phyloP scores from a whole-genome alignment of 2,888 invertebrate genomes.

The Catocala nupta region DNA sequence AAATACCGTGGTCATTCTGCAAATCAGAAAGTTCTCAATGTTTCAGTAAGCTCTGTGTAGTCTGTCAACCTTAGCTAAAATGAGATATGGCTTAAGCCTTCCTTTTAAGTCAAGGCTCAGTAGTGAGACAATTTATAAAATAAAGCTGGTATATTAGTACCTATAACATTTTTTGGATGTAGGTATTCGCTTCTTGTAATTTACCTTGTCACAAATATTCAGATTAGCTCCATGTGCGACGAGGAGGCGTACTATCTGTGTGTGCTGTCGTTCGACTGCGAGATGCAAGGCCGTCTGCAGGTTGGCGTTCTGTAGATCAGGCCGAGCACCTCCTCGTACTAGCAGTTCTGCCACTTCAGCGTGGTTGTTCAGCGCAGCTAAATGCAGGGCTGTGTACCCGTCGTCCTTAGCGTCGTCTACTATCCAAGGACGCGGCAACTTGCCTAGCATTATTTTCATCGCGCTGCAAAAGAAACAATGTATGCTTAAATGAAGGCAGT shows the following conservation, averaged over 20 bases:
- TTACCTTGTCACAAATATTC: slow-evolving; percentile 98
- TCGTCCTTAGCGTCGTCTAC: slow-evolving; percentile 99
- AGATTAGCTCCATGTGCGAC: slow-evolving; percentile 97
- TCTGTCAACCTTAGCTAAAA: too few relatives aligned
- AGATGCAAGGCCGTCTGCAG: slow-evolving; percentile 97
- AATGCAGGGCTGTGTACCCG: slow-evolving; percentile 98
- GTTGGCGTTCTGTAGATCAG: slow-evolving; percentile 98
- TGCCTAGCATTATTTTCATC: slow-evolving; percentile 97
- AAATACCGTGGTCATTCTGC: too few relatives aligned
- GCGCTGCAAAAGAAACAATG: slow-evolving; percentile 90
- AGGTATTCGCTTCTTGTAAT: not conserved
- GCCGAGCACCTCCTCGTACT: slow-evolving; percentile 96
- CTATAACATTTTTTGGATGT: too few relatives aligned
- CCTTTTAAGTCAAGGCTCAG: too few relatives aligned
- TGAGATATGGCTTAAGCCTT: too few relatives aligned
- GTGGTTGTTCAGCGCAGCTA: slow-evolving; percentile 98
- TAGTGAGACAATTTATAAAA: too few relatives aligned
- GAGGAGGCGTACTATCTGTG: slow-evolving; percentile 97
- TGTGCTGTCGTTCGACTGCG: slow-evolving; percentile 98
- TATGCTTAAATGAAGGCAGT: not conserved
- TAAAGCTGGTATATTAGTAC: too few relatives aligned
- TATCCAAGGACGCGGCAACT: slow-evolving; percentile 98
- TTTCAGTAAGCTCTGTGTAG: too few relatives aligned
- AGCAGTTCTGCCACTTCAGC: slow-evolving; percentile 97
- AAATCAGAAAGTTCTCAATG: too few relatives aligned